These are phyloP conservation scores for Sesia apiformis DNA, from an alignment of 2,888 invertebrate genomes.

Conservation along the genomic window DNA sequence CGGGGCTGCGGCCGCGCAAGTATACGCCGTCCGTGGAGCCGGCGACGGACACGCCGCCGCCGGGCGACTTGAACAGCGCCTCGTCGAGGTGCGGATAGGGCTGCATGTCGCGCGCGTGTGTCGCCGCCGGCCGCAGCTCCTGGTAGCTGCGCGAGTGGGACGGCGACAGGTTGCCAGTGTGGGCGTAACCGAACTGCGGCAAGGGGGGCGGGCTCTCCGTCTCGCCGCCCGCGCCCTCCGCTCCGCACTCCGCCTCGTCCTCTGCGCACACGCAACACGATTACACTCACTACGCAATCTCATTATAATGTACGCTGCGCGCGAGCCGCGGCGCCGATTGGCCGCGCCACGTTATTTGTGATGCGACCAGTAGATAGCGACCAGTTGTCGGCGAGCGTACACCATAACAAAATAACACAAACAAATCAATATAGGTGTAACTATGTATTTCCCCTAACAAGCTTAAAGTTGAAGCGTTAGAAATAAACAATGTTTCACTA, in stretches of 20 bases:
- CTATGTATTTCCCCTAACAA: no score
- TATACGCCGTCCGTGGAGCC: slow-evolving; percentile 44
- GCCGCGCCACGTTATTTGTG: no score
- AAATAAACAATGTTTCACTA: no score
- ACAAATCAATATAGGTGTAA: no score
- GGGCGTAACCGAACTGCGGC: slow-evolving; percentile 52
- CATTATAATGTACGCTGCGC: no score
- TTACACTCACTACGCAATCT: slow-evolving; percentile 3
- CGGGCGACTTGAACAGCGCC: slow-evolving; percentile 35
- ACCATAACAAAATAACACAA: no score
- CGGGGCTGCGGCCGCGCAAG: slow-evolving; percentile 43
- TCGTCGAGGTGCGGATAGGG: slow-evolving; percentile 57
- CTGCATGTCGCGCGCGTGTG: slow-evolving; percentile 57
- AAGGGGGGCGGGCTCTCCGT: slow-evolving; percentile 55
- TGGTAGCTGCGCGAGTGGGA: slow-evolving; percentile 64
- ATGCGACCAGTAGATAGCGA: no score
- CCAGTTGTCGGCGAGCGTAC: no score
- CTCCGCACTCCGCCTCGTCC: slow-evolving; percentile 30
- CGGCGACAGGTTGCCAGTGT: slow-evolving; percentile 43
- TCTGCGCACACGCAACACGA: slow-evolving; percentile 42
- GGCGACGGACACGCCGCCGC: slow-evolving; percentile 19
- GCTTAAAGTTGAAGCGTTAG: no score
- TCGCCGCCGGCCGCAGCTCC: slow-evolving; percentile 55
- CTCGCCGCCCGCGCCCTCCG: slow-evolving; percentile 27
- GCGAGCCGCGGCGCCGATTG: no score